Base-by-base conservation (phyloP, 23 tunicate species). In the Corella eumyota region DNA sequence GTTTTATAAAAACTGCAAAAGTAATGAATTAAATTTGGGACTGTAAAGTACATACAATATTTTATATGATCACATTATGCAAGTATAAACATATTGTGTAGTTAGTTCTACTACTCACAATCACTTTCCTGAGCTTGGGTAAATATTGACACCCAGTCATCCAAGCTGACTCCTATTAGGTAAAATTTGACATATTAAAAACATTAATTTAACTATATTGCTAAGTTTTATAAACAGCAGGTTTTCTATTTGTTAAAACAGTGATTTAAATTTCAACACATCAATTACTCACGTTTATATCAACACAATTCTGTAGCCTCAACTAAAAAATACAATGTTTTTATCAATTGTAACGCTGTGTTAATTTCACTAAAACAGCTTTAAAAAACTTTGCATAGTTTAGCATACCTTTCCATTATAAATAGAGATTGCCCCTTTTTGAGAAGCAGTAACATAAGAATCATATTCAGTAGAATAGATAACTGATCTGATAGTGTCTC, bases 241-340 rank as follows among this genome's bases (percentile, higher is more conserved):
- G n/a, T n/a, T n/a, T n/a, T n/a, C n/a, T n/a, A n/a, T n/a, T n/a
- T n/a, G n/a, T n/a, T n/a, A n/a, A n/a, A n/a, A n/a, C n/a, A n/a
- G n/a, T n/a, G n/a, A n/a, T n/a, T n/a, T n/a, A n/a, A n/a, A n/a
- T n/a, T n/a, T n/a, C n/a, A n/a, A n/a, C n/a, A 52, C 24, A 52
- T 13, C 20, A 11, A 17, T 15, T 7, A 84, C 94, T 75, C 48
- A 84, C 94, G 47, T 84, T 75, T 27, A 84, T 80, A 47, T 84
- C 94, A 32, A 75, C 62, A 68, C 94, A 84, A 68, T 75, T 84
- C 51, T 84, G 94, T 22, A 84, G 83, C 33, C 83, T 69, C 3
- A 84, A 77, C 94, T 84, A 37, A 34, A 73, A 74, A 51, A 22
- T 30, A 30, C 56, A 64, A 67, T 25, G n/a, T 29, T 13, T 60